These are phyloP conservation scores for Antitype chi DNA, from an alignment of 2,888 invertebrate species.

Conservation along the genomic window DNA sequence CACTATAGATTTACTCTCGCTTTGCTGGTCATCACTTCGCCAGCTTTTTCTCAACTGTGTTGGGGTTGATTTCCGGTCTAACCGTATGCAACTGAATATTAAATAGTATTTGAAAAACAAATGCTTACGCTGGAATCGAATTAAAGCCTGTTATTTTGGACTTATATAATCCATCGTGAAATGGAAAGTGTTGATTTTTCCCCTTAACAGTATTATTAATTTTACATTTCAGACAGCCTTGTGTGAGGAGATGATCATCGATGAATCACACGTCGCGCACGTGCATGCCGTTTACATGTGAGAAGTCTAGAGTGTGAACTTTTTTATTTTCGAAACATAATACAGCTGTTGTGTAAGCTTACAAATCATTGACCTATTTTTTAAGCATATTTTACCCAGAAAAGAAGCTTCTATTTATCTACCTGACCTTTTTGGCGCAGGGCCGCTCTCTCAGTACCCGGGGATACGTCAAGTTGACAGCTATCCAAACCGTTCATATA, in stretches of 20 bases:
- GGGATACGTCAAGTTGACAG: too few species aligned
- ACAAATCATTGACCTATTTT: background rate
- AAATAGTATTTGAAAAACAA: background rate
- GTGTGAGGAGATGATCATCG: background rate
- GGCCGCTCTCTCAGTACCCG: too few species aligned
- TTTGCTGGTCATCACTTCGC: background rate
- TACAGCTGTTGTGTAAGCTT: background rate
- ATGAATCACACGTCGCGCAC: constrained; percentile 24
- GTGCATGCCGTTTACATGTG: background rate
- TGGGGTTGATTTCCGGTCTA: background rate
- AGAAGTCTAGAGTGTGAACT: background rate
- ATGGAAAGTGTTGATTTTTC: background rate
- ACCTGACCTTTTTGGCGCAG: too few species aligned
- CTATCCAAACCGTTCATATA: too few species aligned
- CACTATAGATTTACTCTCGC: too few species aligned
- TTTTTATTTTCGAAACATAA: background rate
- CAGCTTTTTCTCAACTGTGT: background rate
- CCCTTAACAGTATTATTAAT: background rate
- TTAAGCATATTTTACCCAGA: background rate
- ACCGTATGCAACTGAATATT: background rate
- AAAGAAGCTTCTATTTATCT: too few species aligned
- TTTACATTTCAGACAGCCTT: background rate
- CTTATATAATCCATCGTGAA: background rate
- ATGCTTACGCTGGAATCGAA: background rate
- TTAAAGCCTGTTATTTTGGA: background rate